phyloP scores from a whole-genome alignment of 2,113 vertebrate species.

The Vidua macroura region DNA sequence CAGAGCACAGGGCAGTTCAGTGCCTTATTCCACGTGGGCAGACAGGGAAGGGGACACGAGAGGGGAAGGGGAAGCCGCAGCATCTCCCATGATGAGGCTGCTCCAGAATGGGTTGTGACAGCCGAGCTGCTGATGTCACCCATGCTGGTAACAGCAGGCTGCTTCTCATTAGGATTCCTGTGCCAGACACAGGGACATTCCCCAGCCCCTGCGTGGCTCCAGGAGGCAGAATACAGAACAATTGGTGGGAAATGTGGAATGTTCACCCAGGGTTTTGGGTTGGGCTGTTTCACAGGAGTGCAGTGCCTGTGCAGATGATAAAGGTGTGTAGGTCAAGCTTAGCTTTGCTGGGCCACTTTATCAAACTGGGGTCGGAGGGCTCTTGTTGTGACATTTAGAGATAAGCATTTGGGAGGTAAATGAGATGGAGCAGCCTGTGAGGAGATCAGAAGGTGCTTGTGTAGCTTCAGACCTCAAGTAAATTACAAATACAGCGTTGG shows the following conservation, averaged over 20 bases:
- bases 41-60: neutral
- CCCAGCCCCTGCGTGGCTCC: neutral
- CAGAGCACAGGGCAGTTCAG: neutral
- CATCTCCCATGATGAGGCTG: neutral
- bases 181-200: neutral
- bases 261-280: neutral
- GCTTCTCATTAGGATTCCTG: neutral
- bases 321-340: neutral
- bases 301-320: neutral
- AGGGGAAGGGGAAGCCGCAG: neutral
- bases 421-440: neutral
- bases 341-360: neutral
- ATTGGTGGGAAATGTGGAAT: neutral
- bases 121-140: neutral
- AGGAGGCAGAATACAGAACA: neutral
- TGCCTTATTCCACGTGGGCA: neutral
- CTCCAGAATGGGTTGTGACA: constrained; percentile 7
- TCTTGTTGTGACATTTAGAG: neutral
- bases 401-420: neutral
- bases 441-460: neutral
- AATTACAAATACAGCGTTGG: neutral
- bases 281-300: neutral
- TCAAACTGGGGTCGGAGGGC: neutral
- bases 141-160: neutral
- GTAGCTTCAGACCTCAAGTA: neutral